These are phyloP conservation scores for Bothrops alternatus DNA, from an alignment of 2,797 vertebrate species.

Conservation along the genomic window DNA sequence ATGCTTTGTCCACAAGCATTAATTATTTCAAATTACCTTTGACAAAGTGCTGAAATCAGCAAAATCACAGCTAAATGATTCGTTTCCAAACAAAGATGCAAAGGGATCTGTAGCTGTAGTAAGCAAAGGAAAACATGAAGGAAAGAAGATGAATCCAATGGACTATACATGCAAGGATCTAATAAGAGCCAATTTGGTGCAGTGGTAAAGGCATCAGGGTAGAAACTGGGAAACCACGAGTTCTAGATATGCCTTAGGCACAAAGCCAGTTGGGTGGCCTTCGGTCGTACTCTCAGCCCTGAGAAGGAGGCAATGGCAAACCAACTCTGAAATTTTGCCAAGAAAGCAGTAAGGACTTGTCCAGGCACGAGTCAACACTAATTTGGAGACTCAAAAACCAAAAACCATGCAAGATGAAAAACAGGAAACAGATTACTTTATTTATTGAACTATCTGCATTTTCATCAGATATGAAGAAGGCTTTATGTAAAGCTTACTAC, in stretches of 20 bases:
- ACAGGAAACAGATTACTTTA: background rate
- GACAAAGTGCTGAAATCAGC: slow-evolving; percentile 91
- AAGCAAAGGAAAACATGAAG: slow-evolving; percentile 30
- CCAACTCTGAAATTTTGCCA: background rate
- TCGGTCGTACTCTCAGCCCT: background rate
- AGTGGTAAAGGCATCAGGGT: background rate
- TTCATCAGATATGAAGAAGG: background rate
- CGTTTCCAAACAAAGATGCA: slow-evolving; percentile 90
- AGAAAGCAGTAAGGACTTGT: background rate
- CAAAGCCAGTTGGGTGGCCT: background rate
- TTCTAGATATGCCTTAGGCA: background rate
- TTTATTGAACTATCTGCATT: background rate
- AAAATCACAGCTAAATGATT: slow-evolving; percentile 89
- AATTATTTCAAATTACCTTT: slow-evolving; percentile 79
- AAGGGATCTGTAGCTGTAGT: slow-evolving; percentile 85
- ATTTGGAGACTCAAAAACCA: background rate
- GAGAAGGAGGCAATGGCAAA: background rate
- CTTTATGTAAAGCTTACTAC: background rate
- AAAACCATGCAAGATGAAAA: background rate
- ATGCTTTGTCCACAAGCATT: slow-evolving; percentile 37
- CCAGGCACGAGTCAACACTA: background rate
- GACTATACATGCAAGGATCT: background rate
- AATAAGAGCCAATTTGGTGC: background rate
- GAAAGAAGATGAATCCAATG: background rate
- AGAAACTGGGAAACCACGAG: background rate